Evolutionary conservation across 2,888 invertebrate species (phyloP), one percentile per base, ranked within the genome.

Genomic region (Odontothrips loti): DNA sequence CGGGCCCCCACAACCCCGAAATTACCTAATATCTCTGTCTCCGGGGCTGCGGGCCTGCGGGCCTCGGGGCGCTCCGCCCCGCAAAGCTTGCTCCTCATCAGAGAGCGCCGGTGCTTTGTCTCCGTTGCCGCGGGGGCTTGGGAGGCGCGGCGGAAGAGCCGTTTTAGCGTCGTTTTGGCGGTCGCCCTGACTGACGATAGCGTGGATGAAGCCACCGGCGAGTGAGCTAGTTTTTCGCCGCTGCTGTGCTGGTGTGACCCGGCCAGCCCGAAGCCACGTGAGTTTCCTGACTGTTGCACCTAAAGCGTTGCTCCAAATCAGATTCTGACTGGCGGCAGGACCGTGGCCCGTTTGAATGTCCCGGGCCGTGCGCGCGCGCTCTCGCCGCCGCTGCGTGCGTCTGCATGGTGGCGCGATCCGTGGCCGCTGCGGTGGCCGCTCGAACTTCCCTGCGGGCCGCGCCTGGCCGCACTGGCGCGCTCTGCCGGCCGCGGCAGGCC

Each of bases 401-500:
- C 68, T 75, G 68, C 68, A 75, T 9, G 68, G 68, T 75, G 68
- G 68, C 68, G 68, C 68, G 68, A 23, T 75, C 68, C 6, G 27
- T 27, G 68, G 17, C 68, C 9, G 68, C 12, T 58, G 27, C 68
- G 68, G 68, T 27, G 68, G 68, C 27, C 12, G 68, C 23, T 12
- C 68, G 58, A 58, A 58, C 58, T 43, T 6, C 34, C 34, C 58
- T 2, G 34, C 15, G 58, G 15, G 17, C 58, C 8, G 51, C 51
- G n/a, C n/a, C 20, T 6, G n/a, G 68, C 8, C 68, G 2, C 68
- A 9, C 23, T 27, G 27, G 27, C 68, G 68, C 68, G 68, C 68
- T 12, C 68, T 75, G 68, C 1, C 23, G 68, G 68, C 68, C 1
- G 58, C 58, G 58, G 68, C 68, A 12, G 10, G 68, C 34, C 34